Conservation (phyloP, 2,888 invertebrate genomes). For the Heliconius hortense region DNA sequence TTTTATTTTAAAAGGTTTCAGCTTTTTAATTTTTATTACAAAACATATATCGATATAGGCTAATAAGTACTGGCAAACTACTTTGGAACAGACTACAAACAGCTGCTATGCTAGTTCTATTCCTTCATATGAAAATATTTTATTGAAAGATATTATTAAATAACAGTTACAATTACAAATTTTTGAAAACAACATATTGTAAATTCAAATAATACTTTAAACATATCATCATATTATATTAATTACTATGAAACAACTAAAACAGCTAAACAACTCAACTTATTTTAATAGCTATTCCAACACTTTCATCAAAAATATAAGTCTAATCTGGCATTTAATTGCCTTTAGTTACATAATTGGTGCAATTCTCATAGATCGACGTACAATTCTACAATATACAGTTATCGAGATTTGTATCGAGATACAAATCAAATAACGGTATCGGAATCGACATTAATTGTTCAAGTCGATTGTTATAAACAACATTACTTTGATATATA, state of each 20-base stretch:
- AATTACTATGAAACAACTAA: background rate
- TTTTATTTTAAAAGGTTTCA: too few species aligned
- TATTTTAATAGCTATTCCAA: background rate
- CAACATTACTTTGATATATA: constrained; percentile 44
- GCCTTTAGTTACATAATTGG: constrained; percentile 62
- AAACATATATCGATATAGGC: too few species aligned
- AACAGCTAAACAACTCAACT: background rate
- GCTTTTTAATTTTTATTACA: too few species aligned
- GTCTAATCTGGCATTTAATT: constrained; percentile 44
- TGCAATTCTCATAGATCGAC: constrained; percentile 64
- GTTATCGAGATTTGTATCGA: constrained; percentile 46
- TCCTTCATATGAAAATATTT: too few species aligned
- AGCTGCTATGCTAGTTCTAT: too few species aligned
- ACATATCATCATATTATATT: background rate
- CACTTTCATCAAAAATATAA: constrained; percentile 8
- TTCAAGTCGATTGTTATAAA: constrained; percentile 60
- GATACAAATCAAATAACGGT: constrained; percentile 71
- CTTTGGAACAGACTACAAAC: too few species aligned
- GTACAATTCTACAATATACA: constrained; percentile 45
- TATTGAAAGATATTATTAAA: too few species aligned
- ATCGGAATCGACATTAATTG: constrained; percentile 74
- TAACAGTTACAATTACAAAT: too few species aligned
- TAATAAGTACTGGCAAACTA: too few species aligned
- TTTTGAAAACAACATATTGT: too few species aligned
- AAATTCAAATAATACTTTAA: too few species aligned